Evolutionary conservation across 2,888 invertebrate species (phyloP).

Genomic region (Drosophila kanekoi): DNA sequence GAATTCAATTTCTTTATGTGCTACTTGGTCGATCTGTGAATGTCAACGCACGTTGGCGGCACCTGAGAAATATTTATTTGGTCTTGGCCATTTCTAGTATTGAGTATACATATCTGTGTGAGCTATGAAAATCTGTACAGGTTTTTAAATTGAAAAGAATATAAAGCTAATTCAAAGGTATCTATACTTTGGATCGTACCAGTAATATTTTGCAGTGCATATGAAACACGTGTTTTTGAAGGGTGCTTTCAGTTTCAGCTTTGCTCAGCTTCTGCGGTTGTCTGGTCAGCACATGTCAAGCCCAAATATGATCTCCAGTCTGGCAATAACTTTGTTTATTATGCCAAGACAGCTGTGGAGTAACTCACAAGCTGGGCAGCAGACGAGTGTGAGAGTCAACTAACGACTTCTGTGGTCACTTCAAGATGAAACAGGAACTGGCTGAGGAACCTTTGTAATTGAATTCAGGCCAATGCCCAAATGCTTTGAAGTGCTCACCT

Average conservation of each 20-base stretch:
- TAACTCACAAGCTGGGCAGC: slow-evolving; percentile 28
- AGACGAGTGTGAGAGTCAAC: no score
- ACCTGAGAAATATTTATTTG: no score
- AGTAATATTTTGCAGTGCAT: no score
- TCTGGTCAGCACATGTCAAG: slow-evolving; percentile 31
- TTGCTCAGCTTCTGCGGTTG: slow-evolving; percentile 39
- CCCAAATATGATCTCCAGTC: slow-evolving; percentile 33
- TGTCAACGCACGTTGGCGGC: not conserved
- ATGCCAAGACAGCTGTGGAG: slow-evolving; percentile 25
- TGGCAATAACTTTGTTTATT: slow-evolving; percentile 19
- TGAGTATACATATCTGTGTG: not conserved
- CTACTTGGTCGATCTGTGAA: slow-evolving; percentile 58
- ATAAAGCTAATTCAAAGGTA: not conserved
- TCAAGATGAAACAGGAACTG: slow-evolving; percentile 2
- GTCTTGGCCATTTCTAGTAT: slow-evolving; percentile 1
- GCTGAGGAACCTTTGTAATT: slow-evolving; percentile 52
- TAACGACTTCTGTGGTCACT: slow-evolving; percentile 52
- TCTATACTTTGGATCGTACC: not conserved
- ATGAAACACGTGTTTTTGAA: no score
- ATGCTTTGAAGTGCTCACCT: slow-evolving; percentile 26
- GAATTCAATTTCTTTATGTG: slow-evolving; percentile 81
- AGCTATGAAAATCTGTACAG: no score
- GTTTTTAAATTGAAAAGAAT: not conserved
- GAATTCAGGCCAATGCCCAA: slow-evolving; percentile 53
- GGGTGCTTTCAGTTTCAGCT: not conserved